A percentile compares a stretch with the other conserved stretches of the same genome.
These are phyloP conservation scores for Microplitis mediator DNA, from an alignment of 1,140 invertebrate species.

Conservation along the genomic window DNA sequence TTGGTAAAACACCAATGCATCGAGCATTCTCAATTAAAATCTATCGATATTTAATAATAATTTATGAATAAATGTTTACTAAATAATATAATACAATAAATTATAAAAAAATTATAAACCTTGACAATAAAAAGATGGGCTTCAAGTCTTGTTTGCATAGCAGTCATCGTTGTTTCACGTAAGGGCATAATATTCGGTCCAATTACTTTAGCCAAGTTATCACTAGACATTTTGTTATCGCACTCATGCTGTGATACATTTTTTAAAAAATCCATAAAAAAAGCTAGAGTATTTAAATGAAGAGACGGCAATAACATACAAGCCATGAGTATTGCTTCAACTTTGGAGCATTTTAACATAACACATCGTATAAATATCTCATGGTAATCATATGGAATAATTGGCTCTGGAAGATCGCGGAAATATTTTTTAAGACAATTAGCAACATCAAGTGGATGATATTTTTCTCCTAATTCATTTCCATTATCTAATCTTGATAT, in stretches of 20 bases:
- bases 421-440: conserved; percentile 84
- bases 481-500: conserved; percentile 73
- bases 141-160: conserved; percentile 66
- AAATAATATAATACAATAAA: not conserved
- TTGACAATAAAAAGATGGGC: conserved; percentile 69
- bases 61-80: not conserved
- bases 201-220: conserved; percentile 81
- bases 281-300: conserved; percentile 72
- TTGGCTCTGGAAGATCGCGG: conserved; percentile 79
- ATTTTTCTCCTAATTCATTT: conserved; percentile 66
- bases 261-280: conserved; percentile 71
- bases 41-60: conserved; percentile 58
- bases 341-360: conserved; percentile 54
- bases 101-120: conserved; percentile 49
- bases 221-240: conserved; percentile 81
- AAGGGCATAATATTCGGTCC: conserved; percentile 85
- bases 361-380: conserved; percentile 77
- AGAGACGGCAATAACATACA: conserved; percentile 70
- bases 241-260: conserved; percentile 67
- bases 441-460: conserved; percentile 81
- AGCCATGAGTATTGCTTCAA: conserved; percentile 66
- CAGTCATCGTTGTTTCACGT: conserved; percentile 65
- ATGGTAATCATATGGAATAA: conserved; percentile 75
- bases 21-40: conserved; percentile 78
- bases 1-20: conserved; percentile 74